Conservation (phyloP, 2,113 vertebrate genomes). For the Mugil cephalus region DNA sequence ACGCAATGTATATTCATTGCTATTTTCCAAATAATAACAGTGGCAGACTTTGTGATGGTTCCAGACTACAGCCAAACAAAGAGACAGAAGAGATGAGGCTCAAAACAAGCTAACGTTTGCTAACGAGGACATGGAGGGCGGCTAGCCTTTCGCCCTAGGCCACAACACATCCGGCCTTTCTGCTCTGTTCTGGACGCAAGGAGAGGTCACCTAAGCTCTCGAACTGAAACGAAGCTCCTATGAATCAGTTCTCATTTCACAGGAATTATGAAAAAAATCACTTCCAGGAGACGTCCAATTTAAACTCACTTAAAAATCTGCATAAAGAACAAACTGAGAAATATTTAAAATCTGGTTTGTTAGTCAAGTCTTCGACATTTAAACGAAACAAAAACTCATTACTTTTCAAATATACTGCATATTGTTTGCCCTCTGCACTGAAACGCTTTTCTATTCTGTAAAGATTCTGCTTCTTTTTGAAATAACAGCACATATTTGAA, state of each 20-base stretch:
- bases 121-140: constrained; percentile 43
- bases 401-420: constrained; percentile 20
- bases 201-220: constrained; percentile 27
- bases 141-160: constrained; percentile 33
- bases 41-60: constrained; percentile 21
- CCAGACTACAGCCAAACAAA: constrained; percentile 33
- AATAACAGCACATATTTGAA: neutral
- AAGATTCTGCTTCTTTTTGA: neutral
- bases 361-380: constrained; percentile 19
- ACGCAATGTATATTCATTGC: constrained; percentile 17
- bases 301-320: constrained; percentile 27
- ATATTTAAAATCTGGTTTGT: constrained; percentile 10
- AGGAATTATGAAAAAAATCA: neutral
- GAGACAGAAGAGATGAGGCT: constrained; percentile 68
- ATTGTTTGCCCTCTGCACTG: constrained; percentile 6
- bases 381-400: constrained; percentile 47
- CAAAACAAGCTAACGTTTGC: constrained; percentile 31
- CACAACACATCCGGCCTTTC: constrained; percentile 28
- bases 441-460: neutral
- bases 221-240: constrained; percentile 29
- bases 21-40: constrained; percentile 26
- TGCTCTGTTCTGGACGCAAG: constrained; percentile 23
- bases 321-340: constrained; percentile 17
- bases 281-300: constrained; percentile 17
- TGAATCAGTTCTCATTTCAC: constrained; percentile 4